Conservation (phyloP, 2,888 invertebrate genomes). For the Holacanthella duospinosa region DNA sequence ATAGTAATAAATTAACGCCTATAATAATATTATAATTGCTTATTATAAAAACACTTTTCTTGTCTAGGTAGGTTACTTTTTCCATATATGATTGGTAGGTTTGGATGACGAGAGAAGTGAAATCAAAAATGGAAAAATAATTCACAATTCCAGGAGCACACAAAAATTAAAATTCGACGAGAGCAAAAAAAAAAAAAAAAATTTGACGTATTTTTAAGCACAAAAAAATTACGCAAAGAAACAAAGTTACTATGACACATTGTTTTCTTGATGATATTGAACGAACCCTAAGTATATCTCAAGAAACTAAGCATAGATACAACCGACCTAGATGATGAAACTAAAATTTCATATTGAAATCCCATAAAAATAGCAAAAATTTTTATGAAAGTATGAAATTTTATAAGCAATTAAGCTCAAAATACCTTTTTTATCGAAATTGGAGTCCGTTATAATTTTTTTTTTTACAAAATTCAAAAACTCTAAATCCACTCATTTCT, state of each 20-base stretch:
- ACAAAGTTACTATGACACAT: not conserved
- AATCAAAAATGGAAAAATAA: constrained; percentile 39
- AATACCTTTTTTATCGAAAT: too few species aligned
- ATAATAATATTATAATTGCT: not conserved
- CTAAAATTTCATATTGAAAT: too few species aligned
- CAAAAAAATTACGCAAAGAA: not conserved
- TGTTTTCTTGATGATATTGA: not conserved
- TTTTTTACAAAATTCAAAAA: too few species aligned
- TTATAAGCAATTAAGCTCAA: too few species aligned
- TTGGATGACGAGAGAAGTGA: constrained; percentile 44
- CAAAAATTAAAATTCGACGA: not conserved
- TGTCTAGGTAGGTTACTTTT: not conserved
- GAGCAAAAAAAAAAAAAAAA: not conserved
- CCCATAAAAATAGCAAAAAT: too few species aligned
- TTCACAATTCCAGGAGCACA: constrained; percentile 3
- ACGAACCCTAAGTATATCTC: not conserved
- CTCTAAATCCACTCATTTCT: too few species aligned
- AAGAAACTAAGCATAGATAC: too few species aligned
- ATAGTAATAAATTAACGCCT: not conserved
- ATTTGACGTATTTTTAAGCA: not conserved
- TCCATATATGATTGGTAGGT: not conserved
- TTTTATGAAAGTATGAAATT: too few species aligned
- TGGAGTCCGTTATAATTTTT: too few species aligned
- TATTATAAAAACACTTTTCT: not conserved
- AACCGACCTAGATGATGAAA: too few species aligned